Conservation (phyloP, 2,888 invertebrate species). For the Crepidodera aurea region DNA sequence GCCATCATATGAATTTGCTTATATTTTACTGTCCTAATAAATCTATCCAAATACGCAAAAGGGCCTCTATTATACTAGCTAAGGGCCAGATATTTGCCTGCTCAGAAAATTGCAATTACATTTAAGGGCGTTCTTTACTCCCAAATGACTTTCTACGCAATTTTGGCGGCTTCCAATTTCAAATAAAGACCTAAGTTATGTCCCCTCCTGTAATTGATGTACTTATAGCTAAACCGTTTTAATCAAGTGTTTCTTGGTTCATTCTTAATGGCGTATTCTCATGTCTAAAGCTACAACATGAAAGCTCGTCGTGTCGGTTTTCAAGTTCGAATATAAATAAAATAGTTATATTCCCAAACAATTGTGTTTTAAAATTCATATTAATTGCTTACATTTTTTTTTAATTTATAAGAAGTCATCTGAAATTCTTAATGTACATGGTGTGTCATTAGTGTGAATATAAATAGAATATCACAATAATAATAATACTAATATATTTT, state of each 20-base stretch:
- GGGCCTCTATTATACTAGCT: not conserved
- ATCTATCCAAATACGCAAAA: no score
- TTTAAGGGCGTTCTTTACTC: constrained; percentile 15
- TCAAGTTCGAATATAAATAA: no score
- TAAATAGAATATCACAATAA: no score
- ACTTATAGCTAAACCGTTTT: constrained; percentile 53
- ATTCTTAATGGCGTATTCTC: constrained; percentile 57
- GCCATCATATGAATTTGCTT: no score
- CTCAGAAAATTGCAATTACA: constrained; percentile 20
- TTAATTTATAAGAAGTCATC: no score
- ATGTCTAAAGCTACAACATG: constrained; percentile 45
- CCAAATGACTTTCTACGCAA: constrained; percentile 24
- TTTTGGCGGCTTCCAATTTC: constrained; percentile 51
- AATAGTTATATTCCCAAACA: no score
- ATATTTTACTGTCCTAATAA: no score
- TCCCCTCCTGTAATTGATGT: constrained; percentile 53
- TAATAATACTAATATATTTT: no score
- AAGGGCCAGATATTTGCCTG: not conserved
- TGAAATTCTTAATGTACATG: no score
- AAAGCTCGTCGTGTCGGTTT: constrained; percentile 40
- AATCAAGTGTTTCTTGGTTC: constrained; percentile 55
- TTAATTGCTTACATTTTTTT: no score
- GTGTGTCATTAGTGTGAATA: no score
- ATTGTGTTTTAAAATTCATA: no score
- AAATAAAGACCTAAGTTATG: constrained; percentile 54